A percentile compares a stretch with the other conserved stretches of the same genome.
phyloP scores from a whole-genome alignment of 2,797 vertebrate species.

The Sphenopsis melanotis region DNA sequence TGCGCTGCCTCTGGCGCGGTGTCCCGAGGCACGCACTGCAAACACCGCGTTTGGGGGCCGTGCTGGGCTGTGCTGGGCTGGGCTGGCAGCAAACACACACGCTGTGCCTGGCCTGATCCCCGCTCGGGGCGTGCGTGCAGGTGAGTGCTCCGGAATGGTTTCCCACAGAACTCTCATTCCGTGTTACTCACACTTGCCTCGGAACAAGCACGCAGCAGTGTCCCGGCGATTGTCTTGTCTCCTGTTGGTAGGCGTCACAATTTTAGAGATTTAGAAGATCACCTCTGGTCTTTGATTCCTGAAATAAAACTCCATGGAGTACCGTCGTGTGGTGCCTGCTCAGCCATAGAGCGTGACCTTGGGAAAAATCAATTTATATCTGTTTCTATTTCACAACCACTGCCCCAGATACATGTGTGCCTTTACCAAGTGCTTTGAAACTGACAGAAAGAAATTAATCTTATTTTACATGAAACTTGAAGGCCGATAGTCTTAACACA shows the following conservation, averaged over 20 bases:
- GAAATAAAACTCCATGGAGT: neutral
- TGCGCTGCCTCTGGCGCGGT: neutral
- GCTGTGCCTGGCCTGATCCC: fast-evolving
- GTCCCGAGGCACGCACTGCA: neutral
- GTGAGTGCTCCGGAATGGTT: neutral
- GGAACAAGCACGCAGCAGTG: fast-evolving
- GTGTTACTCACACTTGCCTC: neutral
- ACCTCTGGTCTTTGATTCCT: neutral
- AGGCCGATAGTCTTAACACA: neutral
- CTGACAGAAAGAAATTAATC: neutral
- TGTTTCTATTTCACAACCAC: neutral
- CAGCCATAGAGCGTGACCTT: neutral
- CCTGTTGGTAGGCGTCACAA: neutral
- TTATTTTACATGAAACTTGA: neutral
- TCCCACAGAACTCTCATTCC: neutral
- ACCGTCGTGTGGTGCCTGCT: neutral
- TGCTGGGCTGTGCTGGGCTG: neutral
- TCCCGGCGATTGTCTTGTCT: fast-evolving
- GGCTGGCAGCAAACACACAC: neutral
- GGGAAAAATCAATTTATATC: neutral
- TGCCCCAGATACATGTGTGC: neutral
- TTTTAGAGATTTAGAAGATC: neutral
- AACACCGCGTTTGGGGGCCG: neutral
- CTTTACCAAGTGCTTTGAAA: neutral
- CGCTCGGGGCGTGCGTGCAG: fast-evolving